Evolutionary conservation across 2,797 vertebrate genomes (phyloP), one percentile per base, ranked within the genome.

Genomic region (Mallotus villosus): DNA sequence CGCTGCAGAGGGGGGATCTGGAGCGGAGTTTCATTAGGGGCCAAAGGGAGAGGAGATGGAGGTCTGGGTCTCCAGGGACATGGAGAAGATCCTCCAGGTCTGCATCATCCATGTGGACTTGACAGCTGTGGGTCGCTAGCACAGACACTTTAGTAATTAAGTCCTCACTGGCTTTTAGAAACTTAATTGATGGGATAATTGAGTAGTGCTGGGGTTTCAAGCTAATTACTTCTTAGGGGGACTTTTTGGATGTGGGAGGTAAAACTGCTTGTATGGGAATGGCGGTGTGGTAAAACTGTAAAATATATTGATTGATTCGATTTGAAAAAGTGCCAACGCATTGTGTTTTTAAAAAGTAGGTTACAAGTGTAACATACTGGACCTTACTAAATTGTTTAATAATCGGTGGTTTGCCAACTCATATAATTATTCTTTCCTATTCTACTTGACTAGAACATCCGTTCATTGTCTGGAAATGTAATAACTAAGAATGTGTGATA

Each of bases 121-220:
- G 91, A 92, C 86, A 89, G 86, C 75, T 81, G 81, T 78, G 77
- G 79, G 79, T 86, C 84, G 81, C 74, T 71, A 69, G 74, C 79
- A 82, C 75, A 84, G 87, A 85, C 89, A 90, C 74, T 82, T 84
- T 37, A 70, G 82, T 91, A 90, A 92, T 91, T 88, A 90, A 87
- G 82, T 86, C 77, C 81, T 90, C 77, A 77, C 83, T 86, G 81
- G 77, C 83, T 88, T 81, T 83, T 82, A 86, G 81, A 83, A 88
- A 88, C 76, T 73, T 87, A 89, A 92, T 90, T 92, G 90, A 93
- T 91, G 83, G 86, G 82, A 92, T 91, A 92, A 92, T 92, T 91
- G 88, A 76, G 69, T 85, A 78, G 74, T 85, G 77, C 85, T 86
- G 75, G 74, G 83, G 82, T 90, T 84, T 86, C 83, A 77, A 76